phyloP scores from a whole-genome alignment of 2,113 vertebrate species.

The Perca flavescens region DNA sequence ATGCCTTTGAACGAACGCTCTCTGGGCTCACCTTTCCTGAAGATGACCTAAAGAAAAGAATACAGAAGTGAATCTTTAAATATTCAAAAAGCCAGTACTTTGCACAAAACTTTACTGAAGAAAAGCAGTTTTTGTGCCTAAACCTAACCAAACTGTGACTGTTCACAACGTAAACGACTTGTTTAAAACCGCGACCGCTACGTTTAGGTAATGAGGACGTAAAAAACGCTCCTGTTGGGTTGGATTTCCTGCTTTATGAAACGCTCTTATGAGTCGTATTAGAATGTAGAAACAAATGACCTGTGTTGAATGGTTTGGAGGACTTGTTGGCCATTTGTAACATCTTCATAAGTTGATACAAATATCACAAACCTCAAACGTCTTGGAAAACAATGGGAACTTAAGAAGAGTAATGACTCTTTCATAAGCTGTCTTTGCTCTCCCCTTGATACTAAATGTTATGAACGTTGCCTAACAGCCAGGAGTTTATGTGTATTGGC shows the following conservation, averaged over 20 bases:
- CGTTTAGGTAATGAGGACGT: no score
- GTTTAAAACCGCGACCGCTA: no score
- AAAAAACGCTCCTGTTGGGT: no score
- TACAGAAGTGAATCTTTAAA: constrained; percentile 28
- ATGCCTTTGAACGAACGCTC: constrained; percentile 91
- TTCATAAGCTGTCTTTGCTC: neutral
- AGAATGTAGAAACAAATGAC: no score
- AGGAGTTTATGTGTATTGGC: neutral
- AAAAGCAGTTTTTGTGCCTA: neutral
- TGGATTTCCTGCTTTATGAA: no score
- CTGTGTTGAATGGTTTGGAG: no score
- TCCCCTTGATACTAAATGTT: neutral
- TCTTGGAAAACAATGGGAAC: neutral
- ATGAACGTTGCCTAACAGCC: neutral
- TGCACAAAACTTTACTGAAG: neutral
- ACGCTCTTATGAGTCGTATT: no score
- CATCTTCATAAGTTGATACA: neutral
- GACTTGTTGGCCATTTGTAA: neutral
- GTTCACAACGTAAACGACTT: no score
- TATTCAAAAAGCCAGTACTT: neutral
- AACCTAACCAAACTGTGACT: no score
- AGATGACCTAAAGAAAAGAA: constrained; percentile 87
- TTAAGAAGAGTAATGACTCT: neutral
- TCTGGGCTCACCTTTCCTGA: constrained; percentile 98
- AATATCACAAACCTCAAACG: neutral